Percentiles rank a stretch among this genome's conserved stretches.
Conservation (phyloP, 1,140 invertebrate genomes). For the Eupristina koningsbergeri region DNA sequence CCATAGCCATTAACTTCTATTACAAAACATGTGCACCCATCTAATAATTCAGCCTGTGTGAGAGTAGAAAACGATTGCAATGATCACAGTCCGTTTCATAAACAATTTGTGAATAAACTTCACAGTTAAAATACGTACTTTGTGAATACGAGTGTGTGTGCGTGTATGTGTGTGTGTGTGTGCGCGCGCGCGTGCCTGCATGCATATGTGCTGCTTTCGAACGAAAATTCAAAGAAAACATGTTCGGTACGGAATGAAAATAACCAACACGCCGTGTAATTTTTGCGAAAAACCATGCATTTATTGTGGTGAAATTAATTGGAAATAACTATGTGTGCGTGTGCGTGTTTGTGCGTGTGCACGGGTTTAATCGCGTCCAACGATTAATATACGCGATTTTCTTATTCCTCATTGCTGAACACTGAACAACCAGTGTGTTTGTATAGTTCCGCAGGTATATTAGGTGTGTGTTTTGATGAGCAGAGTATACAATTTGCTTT, state of each 20-base stretch:
- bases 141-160: not conserved
- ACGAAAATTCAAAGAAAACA: not conserved
- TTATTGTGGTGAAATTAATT: too few relatives aligned
- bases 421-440: too few relatives aligned
- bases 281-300: too few relatives aligned
- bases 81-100: slow-evolving; percentile 65
- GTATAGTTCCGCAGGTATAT: too few relatives aligned
- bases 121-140: not conserved
- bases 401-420: too few relatives aligned
- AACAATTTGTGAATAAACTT: slow-evolving; percentile 16
- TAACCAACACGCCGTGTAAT: too few relatives aligned
- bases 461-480: not conserved
- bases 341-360: not conserved
- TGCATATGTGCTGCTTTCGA: not conserved
- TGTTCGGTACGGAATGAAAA: not conserved
- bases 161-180: not conserved
- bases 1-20: not conserved
- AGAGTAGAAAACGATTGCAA: slow-evolving; percentile 65
- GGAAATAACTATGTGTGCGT: too few relatives aligned
- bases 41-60: slow-evolving; percentile 53
- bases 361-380: not conserved
- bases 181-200: not conserved
- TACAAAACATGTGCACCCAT: not conserved
- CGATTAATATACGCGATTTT: too few relatives aligned
- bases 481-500: not conserved